These are phyloP conservation scores for Phaetusa simplex DNA, from an alignment of 2,113 vertebrate species.

Conservation along the genomic window DNA sequence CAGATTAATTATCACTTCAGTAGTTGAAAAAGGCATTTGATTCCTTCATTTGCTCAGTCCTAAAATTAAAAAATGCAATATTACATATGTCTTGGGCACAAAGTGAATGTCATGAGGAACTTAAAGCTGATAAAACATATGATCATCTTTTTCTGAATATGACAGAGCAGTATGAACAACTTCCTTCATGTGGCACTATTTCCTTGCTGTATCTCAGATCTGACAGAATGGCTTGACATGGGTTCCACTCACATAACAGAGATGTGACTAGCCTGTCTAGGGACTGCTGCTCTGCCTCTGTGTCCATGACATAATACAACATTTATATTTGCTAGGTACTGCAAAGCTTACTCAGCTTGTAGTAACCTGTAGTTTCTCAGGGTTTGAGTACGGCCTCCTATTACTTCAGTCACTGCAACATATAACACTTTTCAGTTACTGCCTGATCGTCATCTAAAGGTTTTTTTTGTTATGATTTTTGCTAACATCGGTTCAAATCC, in stretches of 20 bases:
- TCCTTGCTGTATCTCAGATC: not conserved
- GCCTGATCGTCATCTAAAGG: not conserved
- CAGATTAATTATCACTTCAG: not conserved
- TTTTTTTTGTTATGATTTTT: not conserved
- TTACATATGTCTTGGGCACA: not conserved
- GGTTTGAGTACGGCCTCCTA: not conserved
- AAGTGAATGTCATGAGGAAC: not conserved
- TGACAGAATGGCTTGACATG: not conserved
- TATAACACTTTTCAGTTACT: not conserved
- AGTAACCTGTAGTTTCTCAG: not conserved
- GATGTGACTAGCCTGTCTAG: not conserved
- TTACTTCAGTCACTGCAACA: not conserved
- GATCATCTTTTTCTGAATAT: not conserved
- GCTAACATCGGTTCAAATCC: not conserved
- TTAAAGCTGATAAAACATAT: not conserved
- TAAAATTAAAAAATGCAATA: not conserved
- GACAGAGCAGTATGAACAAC: not conserved
- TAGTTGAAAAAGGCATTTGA: not conserved
- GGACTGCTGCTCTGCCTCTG: not conserved
- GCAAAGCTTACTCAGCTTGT: not conserved
- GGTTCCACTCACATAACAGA: not conserved
- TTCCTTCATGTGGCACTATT: slow-evolving; percentile 19
- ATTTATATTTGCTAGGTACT: not conserved
- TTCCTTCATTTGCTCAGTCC: not conserved
- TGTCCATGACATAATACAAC: not conserved